Evolutionary conservation across 1,140 invertebrate species (phyloP).

Genomic region (Andricus grossulariae): DNA sequence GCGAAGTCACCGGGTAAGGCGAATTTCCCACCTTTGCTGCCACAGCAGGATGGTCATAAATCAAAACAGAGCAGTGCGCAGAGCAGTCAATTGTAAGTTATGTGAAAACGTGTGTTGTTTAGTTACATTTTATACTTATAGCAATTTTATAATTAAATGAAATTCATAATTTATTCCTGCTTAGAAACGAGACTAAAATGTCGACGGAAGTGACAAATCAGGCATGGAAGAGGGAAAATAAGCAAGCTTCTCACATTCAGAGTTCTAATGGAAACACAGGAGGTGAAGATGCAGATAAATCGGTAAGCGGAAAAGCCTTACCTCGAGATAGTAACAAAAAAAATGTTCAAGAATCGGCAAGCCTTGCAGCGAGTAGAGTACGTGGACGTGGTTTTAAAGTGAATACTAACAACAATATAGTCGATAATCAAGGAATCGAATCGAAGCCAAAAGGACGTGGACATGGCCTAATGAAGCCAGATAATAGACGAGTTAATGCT

Average conservation of each 20-base stretch:
- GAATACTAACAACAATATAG: slow-evolving; percentile 69
- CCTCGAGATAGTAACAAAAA: slow-evolving; percentile 66
- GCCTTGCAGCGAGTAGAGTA: slow-evolving; percentile 60
- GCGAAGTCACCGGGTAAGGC: slow-evolving; percentile 66
- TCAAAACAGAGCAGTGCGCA: slow-evolving; percentile 52
- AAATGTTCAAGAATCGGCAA: slow-evolving; percentile 62
- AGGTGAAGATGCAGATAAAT: slow-evolving; percentile 60
- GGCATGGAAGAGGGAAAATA: slow-evolving; percentile 67
- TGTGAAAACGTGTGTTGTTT: slow-evolving; percentile 22
- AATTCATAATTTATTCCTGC: slow-evolving; percentile 38
- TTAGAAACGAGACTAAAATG: slow-evolving; percentile 69
- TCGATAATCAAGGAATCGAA: slow-evolving; percentile 67
- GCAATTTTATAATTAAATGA: slow-evolving; percentile 19
- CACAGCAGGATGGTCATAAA: slow-evolving; percentile 63
- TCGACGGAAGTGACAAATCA: slow-evolving; percentile 67
- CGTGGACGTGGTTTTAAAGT: slow-evolving; percentile 71
- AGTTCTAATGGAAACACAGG: slow-evolving; percentile 64
- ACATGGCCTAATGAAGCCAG: slow-evolving; percentile 51
- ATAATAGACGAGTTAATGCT: slow-evolving; percentile 65
- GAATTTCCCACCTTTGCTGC: slow-evolving; percentile 68
- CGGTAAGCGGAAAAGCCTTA: slow-evolving; percentile 52
- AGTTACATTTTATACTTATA: slow-evolving; percentile 23
- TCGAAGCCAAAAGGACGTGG: slow-evolving; percentile 72
- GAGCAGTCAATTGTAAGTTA: slow-evolving; percentile 61
- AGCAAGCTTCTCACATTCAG: slow-evolving; percentile 54